phyloP scores from a whole-genome alignment of 2,113 vertebrate species.

The Hypocryptadius cinnamomeus region DNA sequence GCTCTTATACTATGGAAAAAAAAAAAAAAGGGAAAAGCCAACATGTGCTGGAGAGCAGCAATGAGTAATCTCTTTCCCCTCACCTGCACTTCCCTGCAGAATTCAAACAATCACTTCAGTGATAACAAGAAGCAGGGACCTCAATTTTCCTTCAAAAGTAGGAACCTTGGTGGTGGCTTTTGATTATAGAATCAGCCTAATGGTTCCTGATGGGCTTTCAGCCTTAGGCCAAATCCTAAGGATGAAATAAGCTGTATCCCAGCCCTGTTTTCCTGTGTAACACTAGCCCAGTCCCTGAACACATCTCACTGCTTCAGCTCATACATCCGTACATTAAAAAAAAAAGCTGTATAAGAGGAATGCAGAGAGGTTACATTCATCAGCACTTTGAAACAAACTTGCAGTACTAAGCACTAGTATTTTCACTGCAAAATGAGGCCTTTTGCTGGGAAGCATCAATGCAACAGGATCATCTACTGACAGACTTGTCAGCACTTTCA shows the following conservation, averaged over 20 bases:
- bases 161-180: not conserved
- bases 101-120: not conserved
- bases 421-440: conserved; percentile 10
- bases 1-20: not conserved
- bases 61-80: not conserved
- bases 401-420: conserved; percentile 12
- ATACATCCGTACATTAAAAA: not conserved
- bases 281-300: not conserved
- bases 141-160: not conserved
- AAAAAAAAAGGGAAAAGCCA: not conserved
- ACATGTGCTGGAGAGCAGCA: not conserved
- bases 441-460: conserved; percentile 36
- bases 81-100: not conserved
- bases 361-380: not conserved
- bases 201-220: not conserved
- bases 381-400: conserved; percentile 28
- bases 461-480: not conserved
- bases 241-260: not conserved
- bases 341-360: not conserved
- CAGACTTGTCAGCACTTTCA: conserved; percentile 30
- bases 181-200: not conserved
- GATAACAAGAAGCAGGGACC: not conserved
- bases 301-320: not conserved
- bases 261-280: not conserved
- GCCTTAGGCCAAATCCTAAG: not conserved